Conservation (phyloP, 2,113 vertebrate genomes). For the Corythornis vintsioides region DNA sequence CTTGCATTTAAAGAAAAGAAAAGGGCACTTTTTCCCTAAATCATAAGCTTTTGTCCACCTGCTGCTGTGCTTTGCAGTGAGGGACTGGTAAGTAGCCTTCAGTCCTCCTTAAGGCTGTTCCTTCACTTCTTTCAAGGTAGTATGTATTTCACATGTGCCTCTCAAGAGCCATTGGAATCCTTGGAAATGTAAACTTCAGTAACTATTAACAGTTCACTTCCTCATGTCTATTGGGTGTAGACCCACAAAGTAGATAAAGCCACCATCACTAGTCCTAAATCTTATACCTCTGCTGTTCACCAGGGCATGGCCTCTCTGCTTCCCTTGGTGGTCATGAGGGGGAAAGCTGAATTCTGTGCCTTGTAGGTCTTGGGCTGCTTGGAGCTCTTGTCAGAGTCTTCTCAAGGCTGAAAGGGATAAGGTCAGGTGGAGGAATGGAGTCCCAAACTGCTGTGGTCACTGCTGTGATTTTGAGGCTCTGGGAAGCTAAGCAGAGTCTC, state of each 20-base stretch:
- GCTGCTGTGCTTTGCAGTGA: neutral
- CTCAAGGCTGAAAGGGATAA: neutral
- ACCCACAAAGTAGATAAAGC: neutral
- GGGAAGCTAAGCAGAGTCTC: neutral
- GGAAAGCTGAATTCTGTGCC: neutral
- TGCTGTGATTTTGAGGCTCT: neutral
- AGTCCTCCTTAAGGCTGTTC: neutral
- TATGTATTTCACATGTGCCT: neutral
- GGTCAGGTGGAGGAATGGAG: neutral
- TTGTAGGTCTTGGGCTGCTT: neutral
- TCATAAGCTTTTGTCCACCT: neutral
- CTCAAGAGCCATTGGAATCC: neutral
- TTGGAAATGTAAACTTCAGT: neutral
- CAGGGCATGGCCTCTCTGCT: neutral
- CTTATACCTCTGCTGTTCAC: neutral
- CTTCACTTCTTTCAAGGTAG: neutral
- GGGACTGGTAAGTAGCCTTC: neutral
- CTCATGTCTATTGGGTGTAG: accelerated
- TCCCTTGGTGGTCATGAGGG: neutral
- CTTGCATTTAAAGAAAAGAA: neutral
- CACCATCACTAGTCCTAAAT: neutral
- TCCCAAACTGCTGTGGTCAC: neutral
- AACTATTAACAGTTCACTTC: neutral
- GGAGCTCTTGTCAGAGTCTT: neutral
- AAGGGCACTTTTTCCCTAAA: neutral